Evolutionary conservation across 2,113 vertebrate genomes (phyloP).

Genomic region (Cyanocitta stelleri): DNA sequence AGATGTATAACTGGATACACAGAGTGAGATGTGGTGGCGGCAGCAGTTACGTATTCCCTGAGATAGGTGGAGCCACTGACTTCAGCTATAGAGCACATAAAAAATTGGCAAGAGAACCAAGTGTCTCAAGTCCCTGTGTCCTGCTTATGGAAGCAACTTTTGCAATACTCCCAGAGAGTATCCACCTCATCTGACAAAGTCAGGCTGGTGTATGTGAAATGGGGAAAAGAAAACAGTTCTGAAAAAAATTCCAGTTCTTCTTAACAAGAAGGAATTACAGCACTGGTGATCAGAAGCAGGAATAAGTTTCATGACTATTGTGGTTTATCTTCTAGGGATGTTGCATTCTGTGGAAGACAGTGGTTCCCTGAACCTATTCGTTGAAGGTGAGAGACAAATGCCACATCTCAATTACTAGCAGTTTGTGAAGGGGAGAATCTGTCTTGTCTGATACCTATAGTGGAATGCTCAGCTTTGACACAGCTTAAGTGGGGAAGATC

Average conservation of each 20-base stretch:
- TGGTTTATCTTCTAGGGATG: conserved; percentile 71
- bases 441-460: background rate
- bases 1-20: background rate
- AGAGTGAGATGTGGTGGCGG: background rate
- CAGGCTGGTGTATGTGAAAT: background rate
- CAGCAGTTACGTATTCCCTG: background rate
- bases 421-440: background rate
- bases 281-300: background rate
- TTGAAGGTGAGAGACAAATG: conserved; percentile 78
- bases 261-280: background rate
- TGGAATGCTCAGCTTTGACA: background rate
- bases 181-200: background rate
- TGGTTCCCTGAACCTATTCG: conserved; percentile 70
- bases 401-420: background rate
- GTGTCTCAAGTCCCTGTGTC: background rate
- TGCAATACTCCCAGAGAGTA: background rate
- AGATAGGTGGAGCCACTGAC: conserved; percentile 24
- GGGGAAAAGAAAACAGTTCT: background rate
- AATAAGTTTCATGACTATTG: background rate
- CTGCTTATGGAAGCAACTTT: background rate
- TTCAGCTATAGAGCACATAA: background rate
- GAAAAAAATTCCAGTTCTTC: background rate
- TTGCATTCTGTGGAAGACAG: conserved; percentile 77
- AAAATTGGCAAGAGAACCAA: fast-evolving
- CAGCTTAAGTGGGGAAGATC: background rate